Conservation (phyloP, 2,888 invertebrate species). For the Opisthograptis luteolata region DNA sequence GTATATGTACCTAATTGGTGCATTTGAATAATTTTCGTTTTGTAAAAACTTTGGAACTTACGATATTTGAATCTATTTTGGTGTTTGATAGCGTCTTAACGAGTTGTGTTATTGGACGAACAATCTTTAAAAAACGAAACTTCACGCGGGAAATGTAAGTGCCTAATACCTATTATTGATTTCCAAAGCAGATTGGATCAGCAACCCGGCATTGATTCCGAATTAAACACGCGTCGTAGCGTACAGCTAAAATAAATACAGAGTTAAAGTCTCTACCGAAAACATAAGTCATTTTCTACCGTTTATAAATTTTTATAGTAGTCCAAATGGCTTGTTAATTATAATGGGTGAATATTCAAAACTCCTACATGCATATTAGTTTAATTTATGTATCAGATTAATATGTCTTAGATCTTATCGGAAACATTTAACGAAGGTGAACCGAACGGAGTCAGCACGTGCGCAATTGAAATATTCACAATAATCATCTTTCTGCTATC, state of each 20-base stretch:
- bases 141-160: too few species aligned
- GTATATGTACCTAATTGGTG: too few species aligned
- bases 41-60: too few species aligned
- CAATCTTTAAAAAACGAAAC: too few species aligned
- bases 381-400: constrained; percentile 55
- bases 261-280: constrained; percentile 2
- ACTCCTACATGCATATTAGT: constrained; percentile 50
- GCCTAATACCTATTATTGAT: too few species aligned
- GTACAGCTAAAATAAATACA: background rate
- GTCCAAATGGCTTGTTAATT: constrained; percentile 47
- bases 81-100: too few species aligned
- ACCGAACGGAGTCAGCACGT: constrained; percentile 19
- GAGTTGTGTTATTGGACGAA: too few species aligned
- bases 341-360: constrained; percentile 46
- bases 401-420: constrained; percentile 55
- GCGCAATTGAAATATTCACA: constrained; percentile 25
- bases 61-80: too few species aligned
- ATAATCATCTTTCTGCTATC: constrained; percentile 13
- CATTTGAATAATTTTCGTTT: too few species aligned
- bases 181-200: background rate
- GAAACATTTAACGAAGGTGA: constrained; percentile 38
- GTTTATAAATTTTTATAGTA: constrained; percentile 33
- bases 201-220: background rate
- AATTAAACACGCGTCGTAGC: background rate
- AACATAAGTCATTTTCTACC: constrained; percentile 24